These are phyloP conservation scores for Pomatorhinus ruficollis DNA, from an alignment of 2,113 vertebrate species.

Conservation along the genomic window DNA sequence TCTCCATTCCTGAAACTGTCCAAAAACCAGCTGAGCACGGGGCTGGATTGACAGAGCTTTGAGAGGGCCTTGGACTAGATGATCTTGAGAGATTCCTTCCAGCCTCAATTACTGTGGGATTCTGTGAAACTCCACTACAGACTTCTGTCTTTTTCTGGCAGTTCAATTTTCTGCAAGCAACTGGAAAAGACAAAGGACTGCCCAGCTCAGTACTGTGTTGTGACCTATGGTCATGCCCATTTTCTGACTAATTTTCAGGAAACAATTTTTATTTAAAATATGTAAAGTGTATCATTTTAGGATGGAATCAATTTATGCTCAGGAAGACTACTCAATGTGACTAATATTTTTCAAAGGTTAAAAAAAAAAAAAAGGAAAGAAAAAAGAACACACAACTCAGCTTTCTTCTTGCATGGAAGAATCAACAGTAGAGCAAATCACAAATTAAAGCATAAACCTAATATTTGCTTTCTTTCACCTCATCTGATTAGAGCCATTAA, in stretches of 20 bases:
- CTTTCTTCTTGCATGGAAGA: not conserved
- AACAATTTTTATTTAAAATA: not conserved
- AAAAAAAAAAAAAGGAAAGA: too few species aligned
- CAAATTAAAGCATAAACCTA: slow-evolving; percentile 47
- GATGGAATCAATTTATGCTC: not conserved
- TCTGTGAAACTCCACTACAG: not conserved
- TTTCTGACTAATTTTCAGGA: not conserved
- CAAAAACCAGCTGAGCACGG: not conserved
- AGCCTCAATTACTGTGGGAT: not conserved
- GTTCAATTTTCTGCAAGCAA: not conserved
- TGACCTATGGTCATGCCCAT: not conserved
- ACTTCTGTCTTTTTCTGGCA: not conserved
- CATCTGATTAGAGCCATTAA: slow-evolving; percentile 62
- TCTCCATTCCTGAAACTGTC: not conserved
- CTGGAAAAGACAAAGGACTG: not conserved
- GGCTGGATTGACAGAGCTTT: not conserved
- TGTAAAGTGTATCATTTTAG: not conserved
- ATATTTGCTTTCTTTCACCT: slow-evolving; percentile 54
- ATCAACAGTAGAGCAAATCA: slow-evolving; percentile 7
- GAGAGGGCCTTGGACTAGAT: not conserved
- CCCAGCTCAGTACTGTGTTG: not conserved
- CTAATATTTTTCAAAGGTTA: not conserved
- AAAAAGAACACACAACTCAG: not conserved
- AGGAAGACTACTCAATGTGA: not conserved
- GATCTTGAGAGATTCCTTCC: not conserved